Conservation (phyloP, 2,888 invertebrate genomes). For the Empis stercorea region DNA sequence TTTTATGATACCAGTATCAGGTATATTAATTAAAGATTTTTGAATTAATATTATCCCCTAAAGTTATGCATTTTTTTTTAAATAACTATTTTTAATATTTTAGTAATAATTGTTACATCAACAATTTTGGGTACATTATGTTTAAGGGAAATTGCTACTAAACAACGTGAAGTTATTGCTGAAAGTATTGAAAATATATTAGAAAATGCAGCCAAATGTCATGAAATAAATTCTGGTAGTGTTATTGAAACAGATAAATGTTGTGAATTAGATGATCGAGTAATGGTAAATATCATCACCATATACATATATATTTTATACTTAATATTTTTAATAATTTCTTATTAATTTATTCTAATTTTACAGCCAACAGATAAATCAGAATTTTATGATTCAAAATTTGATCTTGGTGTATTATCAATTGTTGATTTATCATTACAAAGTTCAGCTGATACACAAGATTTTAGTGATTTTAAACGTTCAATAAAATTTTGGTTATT, state of each 20-base stretch:
- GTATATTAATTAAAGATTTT: slow-evolving; percentile 29
- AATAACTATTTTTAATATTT: too few species aligned
- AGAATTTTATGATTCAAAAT: slow-evolving; percentile 26
- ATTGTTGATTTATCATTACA: slow-evolving; percentile 40
- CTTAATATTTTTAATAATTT: background rate
- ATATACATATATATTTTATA: too few species aligned
- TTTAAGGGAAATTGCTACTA: slow-evolving; percentile 30
- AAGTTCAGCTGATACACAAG: slow-evolving; percentile 36
- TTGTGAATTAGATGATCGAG: slow-evolving; percentile 13
- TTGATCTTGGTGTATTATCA: slow-evolving; percentile 36
- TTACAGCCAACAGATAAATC: slow-evolving; percentile 1
- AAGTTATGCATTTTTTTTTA: too few species aligned
- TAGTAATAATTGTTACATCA: slow-evolving; percentile 42
- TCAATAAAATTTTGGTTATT: slow-evolving; percentile 50
- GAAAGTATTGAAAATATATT: slow-evolving; percentile 17
- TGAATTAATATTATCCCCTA: too few species aligned
- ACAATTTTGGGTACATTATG: slow-evolving; percentile 47
- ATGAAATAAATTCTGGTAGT: slow-evolving; percentile 10
- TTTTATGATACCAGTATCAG: slow-evolving; percentile 58
- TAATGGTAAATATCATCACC: slow-evolving; percentile 4
- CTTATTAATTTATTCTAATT: background rate
- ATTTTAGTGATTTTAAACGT: slow-evolving; percentile 45
- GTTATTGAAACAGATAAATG: slow-evolving; percentile 13
- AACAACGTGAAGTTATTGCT: slow-evolving; percentile 15
- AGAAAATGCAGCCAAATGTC: slow-evolving; percentile 12